Evolutionary conservation across 2,797 vertebrate species (phyloP).

Genomic region (Galaxias olidus): DNA sequence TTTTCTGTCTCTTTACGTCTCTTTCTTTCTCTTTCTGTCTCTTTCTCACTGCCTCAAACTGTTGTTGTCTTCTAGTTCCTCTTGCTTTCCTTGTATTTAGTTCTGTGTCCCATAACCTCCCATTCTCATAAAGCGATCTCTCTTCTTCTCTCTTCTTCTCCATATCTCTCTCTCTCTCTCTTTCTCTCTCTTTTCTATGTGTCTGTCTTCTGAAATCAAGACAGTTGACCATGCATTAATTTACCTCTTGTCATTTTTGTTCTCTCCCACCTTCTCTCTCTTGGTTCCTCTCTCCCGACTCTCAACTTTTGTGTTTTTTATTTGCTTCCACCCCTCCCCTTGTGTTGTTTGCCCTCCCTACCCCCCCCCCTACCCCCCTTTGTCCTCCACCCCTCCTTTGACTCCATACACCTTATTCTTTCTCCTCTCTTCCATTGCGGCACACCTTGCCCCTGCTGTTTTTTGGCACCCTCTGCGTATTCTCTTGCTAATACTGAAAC

Average conservation of each 20-base stretch:
- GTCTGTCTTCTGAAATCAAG: constrained; percentile 66
- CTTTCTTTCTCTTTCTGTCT: constrained; percentile 44
- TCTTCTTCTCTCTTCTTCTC: constrained; percentile 15
- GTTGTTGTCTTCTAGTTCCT: background rate
- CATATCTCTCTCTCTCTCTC: constrained; percentile 20
- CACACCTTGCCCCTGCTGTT: background rate
- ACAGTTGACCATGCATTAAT: constrained; percentile 78
- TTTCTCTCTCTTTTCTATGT: constrained; percentile 54
- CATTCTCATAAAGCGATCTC: background rate
- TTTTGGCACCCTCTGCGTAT: constrained; percentile 31
- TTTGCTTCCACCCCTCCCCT: constrained; percentile 31
- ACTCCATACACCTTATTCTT: background rate
- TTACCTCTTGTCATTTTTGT: constrained; percentile 77
- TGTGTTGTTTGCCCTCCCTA: constrained; percentile 13
- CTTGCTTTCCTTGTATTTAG: constrained; percentile 35
- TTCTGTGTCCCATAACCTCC: background rate
- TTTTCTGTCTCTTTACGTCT: constrained; percentile 29
- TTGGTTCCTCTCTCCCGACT: constrained; percentile 30
- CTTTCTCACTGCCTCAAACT: constrained; percentile 11
- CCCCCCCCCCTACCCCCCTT: constrained; percentile 9
- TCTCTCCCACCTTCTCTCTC: constrained; percentile 57
- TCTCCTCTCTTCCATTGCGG: constrained; percentile 11
- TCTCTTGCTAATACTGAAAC: constrained; percentile 46
- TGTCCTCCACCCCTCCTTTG: constrained; percentile 4
- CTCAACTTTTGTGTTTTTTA: constrained; percentile 27